Evolutionary conservation across 2,113 vertebrate genomes (phyloP).

Genomic region (Hydropotes inermis): DNA sequence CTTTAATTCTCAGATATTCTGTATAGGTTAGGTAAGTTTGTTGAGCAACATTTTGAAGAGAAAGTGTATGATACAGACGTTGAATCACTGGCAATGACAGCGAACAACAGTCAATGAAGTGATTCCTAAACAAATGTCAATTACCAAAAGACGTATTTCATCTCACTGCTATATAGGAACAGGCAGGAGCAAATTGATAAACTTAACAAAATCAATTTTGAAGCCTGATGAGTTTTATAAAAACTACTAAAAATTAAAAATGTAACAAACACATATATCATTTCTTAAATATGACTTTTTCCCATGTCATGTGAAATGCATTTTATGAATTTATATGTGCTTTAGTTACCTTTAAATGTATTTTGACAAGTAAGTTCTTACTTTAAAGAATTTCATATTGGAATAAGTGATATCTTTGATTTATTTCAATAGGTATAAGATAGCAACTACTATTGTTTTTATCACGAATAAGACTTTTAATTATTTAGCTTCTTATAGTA

Average conservation of each 20-base stretch:
- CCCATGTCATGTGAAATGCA: not conserved
- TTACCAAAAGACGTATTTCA: not conserved
- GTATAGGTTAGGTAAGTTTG: not conserved
- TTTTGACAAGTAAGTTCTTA: not conserved
- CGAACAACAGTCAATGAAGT: not conserved
- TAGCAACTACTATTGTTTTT: not conserved
- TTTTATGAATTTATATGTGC: not conserved
- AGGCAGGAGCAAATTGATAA: not conserved
- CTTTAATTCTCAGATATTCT: not conserved
- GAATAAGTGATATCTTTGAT: not conserved
- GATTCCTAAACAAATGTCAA: not conserved
- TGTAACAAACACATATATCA: not conserved
- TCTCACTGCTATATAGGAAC: not conserved
- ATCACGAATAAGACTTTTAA: not conserved
- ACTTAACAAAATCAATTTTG: not conserved
- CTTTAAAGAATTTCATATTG: not conserved
- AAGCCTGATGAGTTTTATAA: not conserved
- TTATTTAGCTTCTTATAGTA: not conserved
- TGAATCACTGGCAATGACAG: not conserved
- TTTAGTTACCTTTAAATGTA: not conserved
- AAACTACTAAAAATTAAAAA: not conserved
- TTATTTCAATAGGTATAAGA: not conserved
- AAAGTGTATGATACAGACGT: not conserved
- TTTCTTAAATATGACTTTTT: not conserved
- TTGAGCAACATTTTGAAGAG: not conserved